phyloP scores from a whole-genome alignment of 37 sponge, comb jelly and placozoan species.

The Trichoplax adhaerens region DNA sequence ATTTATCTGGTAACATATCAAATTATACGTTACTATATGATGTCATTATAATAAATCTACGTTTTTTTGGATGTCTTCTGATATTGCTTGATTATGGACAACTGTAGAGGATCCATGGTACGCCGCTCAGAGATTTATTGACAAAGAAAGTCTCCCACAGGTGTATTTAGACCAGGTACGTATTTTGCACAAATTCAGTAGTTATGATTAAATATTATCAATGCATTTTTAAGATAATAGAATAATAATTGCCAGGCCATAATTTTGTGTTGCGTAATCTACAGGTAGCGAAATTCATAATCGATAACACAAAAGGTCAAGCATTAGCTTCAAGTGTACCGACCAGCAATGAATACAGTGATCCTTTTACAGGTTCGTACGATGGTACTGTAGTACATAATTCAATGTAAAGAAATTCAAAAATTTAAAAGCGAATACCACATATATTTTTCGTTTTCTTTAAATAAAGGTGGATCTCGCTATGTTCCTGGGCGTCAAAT shows the following conservation, averaged over 20 bases:
- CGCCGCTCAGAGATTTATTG: constrained; percentile 56
- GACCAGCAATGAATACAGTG: too few relatives aligned
- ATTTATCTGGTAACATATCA: constrained; percentile 28
- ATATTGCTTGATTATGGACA: background rate
- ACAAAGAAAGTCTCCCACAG: constrained; percentile 34
- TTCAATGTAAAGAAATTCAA: too few relatives aligned
- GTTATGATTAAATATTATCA: background rate
- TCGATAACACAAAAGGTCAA: constrained; percentile 26
- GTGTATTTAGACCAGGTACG: constrained; percentile 50
- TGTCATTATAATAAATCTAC: background rate
- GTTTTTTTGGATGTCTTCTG: background rate
- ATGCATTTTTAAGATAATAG: too few relatives aligned
- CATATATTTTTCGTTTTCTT: too few relatives aligned
- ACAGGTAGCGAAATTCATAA: constrained; percentile 51
- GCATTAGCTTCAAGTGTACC: too few relatives aligned
- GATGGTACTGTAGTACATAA: too few relatives aligned
- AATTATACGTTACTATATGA: background rate
- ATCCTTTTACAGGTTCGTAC: too few relatives aligned
- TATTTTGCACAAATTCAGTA: background rate
- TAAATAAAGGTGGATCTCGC: too few relatives aligned
- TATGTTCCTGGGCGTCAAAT: too few relatives aligned
- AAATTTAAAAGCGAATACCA: too few relatives aligned
- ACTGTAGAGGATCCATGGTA: constrained; percentile 46
- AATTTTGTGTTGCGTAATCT: background rate
- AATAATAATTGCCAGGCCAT: too few relatives aligned